These are phyloP conservation scores for Papilio glaucus DNA, from an alignment of 1,140 invertebrate genomes.

Conservation along the genomic window DNA sequence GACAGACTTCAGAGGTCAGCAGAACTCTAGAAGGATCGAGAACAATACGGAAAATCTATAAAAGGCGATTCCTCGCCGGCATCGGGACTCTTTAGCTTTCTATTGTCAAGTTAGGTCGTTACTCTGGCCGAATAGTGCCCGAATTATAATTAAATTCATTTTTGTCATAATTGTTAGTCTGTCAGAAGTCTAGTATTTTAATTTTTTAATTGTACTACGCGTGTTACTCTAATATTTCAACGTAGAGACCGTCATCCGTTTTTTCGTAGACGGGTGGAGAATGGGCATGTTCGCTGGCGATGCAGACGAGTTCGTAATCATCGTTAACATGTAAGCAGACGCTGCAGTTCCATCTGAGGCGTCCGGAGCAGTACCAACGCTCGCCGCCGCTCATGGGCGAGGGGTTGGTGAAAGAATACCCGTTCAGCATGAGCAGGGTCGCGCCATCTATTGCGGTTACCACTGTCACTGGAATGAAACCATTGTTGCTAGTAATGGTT, in stretches of 20 bases:
- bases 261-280: conserved; percentile 64
- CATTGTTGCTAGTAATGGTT: conserved; percentile 13
- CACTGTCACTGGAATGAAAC: conserved; percentile 67
- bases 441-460: conserved; percentile 75
- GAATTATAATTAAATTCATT: no score
- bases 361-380: conserved; percentile 74
- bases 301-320: conserved; percentile 73
- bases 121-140: no score
- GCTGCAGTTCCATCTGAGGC: conserved; percentile 67
- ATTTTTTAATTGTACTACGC: neutral
- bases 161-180: no score
- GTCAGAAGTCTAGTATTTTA: neutral
- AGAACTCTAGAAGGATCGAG: no score
- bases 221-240: conserved; percentile 29
- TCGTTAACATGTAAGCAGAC: conserved; percentile 76
- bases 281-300: conserved; percentile 68
- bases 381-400: conserved; percentile 70
- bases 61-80: no score
- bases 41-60: no score
- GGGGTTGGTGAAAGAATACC: conserved; percentile 70
- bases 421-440: conserved; percentile 70
- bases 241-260: conserved; percentile 61
- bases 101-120: no score
- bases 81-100: no score
- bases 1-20: no score